A percentile compares a stretch with the other conserved stretches of the same genome.
Evolutionary conservation across 2,888 invertebrate species (phyloP).

Genomic region (Drosophila longiperda): DNA sequence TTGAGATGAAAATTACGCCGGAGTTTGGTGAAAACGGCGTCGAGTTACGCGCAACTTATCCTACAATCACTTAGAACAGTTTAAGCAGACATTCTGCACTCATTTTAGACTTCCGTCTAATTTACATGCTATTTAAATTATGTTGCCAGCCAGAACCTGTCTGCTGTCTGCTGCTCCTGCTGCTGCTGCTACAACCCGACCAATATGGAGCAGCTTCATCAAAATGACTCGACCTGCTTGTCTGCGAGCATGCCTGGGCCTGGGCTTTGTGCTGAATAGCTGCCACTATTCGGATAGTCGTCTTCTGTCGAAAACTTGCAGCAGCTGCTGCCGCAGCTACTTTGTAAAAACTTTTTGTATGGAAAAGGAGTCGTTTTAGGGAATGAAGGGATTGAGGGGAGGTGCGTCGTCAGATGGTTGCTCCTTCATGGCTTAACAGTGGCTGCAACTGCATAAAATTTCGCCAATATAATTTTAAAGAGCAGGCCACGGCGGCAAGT

Average conservation of each 20-base stretch:
- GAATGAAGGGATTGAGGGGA: neutral
- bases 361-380: constrained; percentile 33
- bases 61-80: constrained; percentile 79
- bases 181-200: constrained; percentile 19
- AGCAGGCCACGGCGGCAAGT: constrained; percentile 68
- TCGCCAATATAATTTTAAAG: constrained; percentile 81
- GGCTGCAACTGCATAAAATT: constrained; percentile 74
- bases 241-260: constrained; percentile 28
- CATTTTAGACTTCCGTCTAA: constrained; percentile 81
- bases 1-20: constrained; percentile 34
- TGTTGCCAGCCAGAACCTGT: constrained; percentile 52
- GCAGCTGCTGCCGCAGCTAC: constrained; percentile 69
- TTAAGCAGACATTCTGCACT: constrained; percentile 80
- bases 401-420: constrained; percentile 31
- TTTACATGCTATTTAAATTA: constrained; percentile 81
- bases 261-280: constrained; percentile 49
- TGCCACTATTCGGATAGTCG: constrained; percentile 39
- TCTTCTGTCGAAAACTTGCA: constrained; percentile 71
- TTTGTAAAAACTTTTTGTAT: constrained; percentile 79
- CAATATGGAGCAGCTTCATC: constrained; percentile 76
- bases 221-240: constrained; percentile 65
- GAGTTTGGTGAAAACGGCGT: constrained; percentile 15
- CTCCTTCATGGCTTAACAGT: constrained; percentile 39
- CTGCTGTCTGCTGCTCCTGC: neutral
- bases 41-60: constrained; percentile 56